Conservation (phyloP, 1,140 invertebrate genomes). For the Spodoptera frugiperda region DNA sequence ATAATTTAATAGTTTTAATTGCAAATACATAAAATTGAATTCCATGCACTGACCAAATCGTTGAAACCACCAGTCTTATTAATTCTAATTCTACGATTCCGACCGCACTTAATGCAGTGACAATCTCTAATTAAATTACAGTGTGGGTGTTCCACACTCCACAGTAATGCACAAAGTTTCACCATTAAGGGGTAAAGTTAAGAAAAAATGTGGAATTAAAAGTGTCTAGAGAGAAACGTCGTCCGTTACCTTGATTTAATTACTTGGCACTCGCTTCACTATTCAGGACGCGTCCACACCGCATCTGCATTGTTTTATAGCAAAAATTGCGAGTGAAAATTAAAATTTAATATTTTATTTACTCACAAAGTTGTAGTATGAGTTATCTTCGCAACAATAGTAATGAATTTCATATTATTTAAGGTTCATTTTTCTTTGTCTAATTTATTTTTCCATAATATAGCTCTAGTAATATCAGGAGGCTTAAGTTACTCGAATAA, state of each 20-base stretch:
- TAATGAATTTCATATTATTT: too few relatives aligned
- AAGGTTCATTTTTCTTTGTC: too few relatives aligned
- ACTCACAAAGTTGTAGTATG: too few relatives aligned
- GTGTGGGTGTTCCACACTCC: background rate
- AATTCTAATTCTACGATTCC: background rate
- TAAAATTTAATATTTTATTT: background rate
- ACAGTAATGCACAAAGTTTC: conserved; percentile 1
- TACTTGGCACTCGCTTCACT: conserved; percentile 6
- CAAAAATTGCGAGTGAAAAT: background rate
- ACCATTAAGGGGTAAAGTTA: conserved; percentile 5
- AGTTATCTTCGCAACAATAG: too few relatives aligned
- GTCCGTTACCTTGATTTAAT: conserved; percentile 24
- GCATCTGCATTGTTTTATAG: background rate
- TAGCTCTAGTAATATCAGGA: too few relatives aligned
- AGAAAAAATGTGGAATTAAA: conserved; percentile 1
- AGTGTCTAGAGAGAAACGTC: conserved; percentile 7
- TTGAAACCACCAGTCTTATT: too few relatives aligned
- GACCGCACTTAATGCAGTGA: too few relatives aligned
- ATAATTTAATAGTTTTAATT: too few relatives aligned
- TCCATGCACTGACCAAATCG: too few relatives aligned
- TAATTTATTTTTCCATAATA: too few relatives aligned
- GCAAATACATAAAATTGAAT: too few relatives aligned
- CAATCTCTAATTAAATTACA: background rate
- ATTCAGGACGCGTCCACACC: background rate
- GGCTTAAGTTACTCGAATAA: too few relatives aligned